Evolutionary conservation across 2,113 vertebrate species (phyloP).

Genomic region (Thermophis baileyi): DNA sequence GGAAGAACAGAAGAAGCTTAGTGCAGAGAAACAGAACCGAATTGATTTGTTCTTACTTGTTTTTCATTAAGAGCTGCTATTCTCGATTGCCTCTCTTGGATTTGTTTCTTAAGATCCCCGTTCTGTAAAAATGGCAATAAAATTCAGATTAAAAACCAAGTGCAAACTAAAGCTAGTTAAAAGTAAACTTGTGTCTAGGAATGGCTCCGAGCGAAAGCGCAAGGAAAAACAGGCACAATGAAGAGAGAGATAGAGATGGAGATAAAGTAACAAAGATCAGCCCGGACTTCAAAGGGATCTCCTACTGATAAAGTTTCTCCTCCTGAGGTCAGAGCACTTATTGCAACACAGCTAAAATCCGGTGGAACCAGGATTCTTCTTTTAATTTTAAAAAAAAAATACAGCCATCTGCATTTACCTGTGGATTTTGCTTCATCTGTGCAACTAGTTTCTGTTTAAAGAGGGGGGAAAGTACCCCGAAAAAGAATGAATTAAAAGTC

Average conservation of each 20-base stretch:
- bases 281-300: conserved; percentile 68
- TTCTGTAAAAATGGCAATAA: conserved; percentile 76
- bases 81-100: conserved; percentile 79
- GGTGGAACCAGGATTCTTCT: conserved; percentile 37
- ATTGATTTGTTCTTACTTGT: conserved; percentile 77
- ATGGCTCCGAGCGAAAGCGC: conserved; percentile 58
- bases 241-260: neutral
- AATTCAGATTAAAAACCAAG: conserved; percentile 60
- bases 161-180: conserved; percentile 52
- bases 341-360: conserved; percentile 58
- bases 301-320: conserved; percentile 85
- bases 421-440: conserved; percentile 90
- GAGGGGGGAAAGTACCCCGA: conserved; percentile 44
- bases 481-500: conserved; percentile 69
- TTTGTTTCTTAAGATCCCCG: conserved; percentile 83
- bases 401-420: conserved; percentile 78
- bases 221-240: conserved; percentile 57
- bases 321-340: conserved; percentile 68
- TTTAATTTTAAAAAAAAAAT: conserved; percentile 15
- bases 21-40: conserved; percentile 24
- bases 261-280: conserved; percentile 56
- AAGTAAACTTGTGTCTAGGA: conserved; percentile 61
- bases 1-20: conserved; percentile 11
- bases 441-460: conserved; percentile 81
- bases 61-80: conserved; percentile 82